These are phyloP conservation scores for Spodoptera litura DNA, from an alignment of 1,140 invertebrate genomes.

Conservation along the genomic window DNA sequence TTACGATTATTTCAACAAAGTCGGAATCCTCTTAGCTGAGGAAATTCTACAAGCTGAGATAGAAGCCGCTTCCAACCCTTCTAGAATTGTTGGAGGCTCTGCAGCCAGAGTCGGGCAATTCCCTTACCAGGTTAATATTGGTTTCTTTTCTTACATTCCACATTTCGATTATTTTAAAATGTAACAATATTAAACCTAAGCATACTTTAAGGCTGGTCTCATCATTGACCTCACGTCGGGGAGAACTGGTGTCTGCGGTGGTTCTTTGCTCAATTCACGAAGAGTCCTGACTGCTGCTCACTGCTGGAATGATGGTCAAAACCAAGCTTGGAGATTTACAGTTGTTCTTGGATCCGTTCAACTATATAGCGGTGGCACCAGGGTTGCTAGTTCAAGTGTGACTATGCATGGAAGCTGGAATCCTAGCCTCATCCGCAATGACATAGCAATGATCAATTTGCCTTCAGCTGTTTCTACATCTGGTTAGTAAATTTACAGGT, in stretches of 20 bases:
- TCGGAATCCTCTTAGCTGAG: background rate
- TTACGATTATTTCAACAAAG: background rate
- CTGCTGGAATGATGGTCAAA: constrained; percentile 46
- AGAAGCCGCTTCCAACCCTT: background rate
- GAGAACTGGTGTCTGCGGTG: constrained; percentile 40
- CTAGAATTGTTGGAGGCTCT: background rate
- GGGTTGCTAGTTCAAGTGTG: constrained; percentile 29
- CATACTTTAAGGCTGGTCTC: constrained; percentile 43
- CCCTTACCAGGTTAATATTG: constrained; percentile 29
- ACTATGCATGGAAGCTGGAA: constrained; percentile 45
- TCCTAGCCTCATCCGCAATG: constrained; percentile 56
- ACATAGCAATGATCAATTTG: constrained; percentile 70
- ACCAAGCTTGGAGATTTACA: constrained; percentile 44
- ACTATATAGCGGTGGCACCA: constrained; percentile 47
- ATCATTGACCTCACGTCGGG: background rate
- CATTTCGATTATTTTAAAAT: background rate
- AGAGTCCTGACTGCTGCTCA: constrained; percentile 47
- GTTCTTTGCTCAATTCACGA: constrained; percentile 44
- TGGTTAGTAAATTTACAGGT: constrained; percentile 49
- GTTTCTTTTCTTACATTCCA: background rate
- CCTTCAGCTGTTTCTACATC: constrained; percentile 64
- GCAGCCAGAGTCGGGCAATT: background rate
- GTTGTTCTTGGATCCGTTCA: constrained; percentile 40
- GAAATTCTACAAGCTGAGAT: background rate
- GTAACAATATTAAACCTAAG: too few relatives aligned